Evolutionary conservation across 2,113 vertebrate species (phyloP).

Genomic region (Onychostoma macrolepis): DNA sequence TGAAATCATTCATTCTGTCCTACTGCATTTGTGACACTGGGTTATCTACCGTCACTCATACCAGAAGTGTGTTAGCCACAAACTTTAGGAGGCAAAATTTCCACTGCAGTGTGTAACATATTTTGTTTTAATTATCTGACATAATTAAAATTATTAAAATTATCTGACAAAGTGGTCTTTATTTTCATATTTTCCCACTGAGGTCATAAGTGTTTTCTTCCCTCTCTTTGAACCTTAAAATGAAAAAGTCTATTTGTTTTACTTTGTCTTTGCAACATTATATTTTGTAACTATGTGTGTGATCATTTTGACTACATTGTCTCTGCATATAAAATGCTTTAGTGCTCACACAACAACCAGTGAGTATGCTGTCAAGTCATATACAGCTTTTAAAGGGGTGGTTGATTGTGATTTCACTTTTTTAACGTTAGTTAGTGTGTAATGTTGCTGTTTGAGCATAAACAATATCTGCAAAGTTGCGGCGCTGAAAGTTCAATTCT

Average conservation of each 20-base stretch:
- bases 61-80: not conserved
- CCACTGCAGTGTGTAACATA: not conserved
- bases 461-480: too few species aligned
- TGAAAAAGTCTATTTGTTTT: too few species aligned
- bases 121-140: conserved; percentile 1
- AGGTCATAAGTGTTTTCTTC: too few species aligned
- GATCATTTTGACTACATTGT: too few species aligned
- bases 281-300: too few species aligned
- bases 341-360: not conserved
- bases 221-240: too few species aligned
- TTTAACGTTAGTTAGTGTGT: too few species aligned
- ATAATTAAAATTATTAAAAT: too few species aligned
- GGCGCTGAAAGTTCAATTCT: too few species aligned
- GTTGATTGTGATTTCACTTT: too few species aligned
- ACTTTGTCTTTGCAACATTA: too few species aligned
- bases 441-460: too few species aligned
- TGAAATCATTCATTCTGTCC: conserved; percentile 50
- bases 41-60: conserved; percentile 49
- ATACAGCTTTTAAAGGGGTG: not conserved
- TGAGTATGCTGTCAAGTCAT: not conserved
- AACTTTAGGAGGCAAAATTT: conserved; percentile 41
- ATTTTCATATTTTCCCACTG: not conserved
- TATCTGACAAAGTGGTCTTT: not conserved
- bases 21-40: conserved; percentile 36
- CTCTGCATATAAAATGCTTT: not conserved